phyloP scores from a whole-genome alignment of 2,797 vertebrate genomes.

The Sardinella longiceps region DNA sequence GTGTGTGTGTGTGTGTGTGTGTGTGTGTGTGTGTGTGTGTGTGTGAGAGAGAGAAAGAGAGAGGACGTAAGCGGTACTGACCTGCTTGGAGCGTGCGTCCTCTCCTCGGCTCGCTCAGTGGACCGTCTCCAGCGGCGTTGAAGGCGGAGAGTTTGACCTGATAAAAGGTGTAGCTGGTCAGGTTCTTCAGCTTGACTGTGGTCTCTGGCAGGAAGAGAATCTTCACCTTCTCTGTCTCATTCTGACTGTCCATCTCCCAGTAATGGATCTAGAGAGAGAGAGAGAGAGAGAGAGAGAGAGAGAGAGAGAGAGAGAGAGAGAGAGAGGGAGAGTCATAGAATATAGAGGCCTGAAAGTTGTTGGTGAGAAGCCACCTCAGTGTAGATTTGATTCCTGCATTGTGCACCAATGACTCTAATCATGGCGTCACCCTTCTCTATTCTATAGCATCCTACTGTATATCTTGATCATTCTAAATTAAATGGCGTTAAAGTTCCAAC shows the following conservation, averaged over 20 bases:
- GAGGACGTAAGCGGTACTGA: constrained; percentile 58
- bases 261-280: constrained; percentile 83
- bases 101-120: constrained; percentile 81
- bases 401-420: neutral
- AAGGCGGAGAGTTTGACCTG: constrained; percentile 88
- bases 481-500: too few species aligned
- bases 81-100: constrained; percentile 89
- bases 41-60: constrained; percentile 15
- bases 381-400: neutral
- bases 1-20: neutral
- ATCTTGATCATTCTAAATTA: too few species aligned
- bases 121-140: constrained; percentile 91
- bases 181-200: constrained; percentile 81
- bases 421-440: too few species aligned
- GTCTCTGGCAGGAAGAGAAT: constrained; percentile 91
- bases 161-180: constrained; percentile 90
- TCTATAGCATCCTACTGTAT: too few species aligned
- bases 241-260: constrained; percentile 86
- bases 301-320: neutral
- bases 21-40: neutral
- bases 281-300: constrained; percentile 3
- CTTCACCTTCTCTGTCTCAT: constrained; percentile 88
- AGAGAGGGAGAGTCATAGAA: too few species aligned
- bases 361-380: neutral
- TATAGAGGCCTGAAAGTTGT: too few species aligned